A percentile compares a stretch with the other conserved stretches of the same genome.
These are phyloP conservation scores for Drosophila meridionalis DNA, from an alignment of 2,888 invertebrate species.

Conservation along the genomic window DNA sequence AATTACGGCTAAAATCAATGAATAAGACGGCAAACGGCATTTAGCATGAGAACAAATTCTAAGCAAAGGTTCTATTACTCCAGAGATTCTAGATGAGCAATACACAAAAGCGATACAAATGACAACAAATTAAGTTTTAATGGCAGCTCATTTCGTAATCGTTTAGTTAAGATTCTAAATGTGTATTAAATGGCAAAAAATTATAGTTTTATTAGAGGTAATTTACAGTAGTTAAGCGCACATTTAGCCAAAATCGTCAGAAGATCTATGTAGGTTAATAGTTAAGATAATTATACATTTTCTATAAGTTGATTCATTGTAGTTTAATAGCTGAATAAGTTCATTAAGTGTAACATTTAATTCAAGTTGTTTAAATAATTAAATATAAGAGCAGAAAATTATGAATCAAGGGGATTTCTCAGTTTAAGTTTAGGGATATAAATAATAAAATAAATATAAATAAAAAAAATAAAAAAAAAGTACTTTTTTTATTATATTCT, in stretches of 20 bases:
- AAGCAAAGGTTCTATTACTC: background rate
- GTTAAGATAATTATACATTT: background rate
- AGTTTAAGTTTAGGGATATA: background rate
- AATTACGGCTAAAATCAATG: constrained; percentile 59
- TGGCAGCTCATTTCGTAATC: background rate
- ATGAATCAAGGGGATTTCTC: background rate
- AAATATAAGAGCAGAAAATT: background rate
- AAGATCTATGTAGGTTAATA: background rate
- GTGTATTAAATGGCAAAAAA: background rate
- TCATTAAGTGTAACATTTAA: background rate
- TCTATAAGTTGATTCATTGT: background rate
- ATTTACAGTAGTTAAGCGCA: background rate
- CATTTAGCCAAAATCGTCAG: background rate
- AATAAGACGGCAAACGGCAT: constrained; percentile 45
- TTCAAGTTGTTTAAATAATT: background rate
- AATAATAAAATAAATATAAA: background rate
- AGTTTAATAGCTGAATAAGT: background rate
- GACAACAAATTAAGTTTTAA: background rate
- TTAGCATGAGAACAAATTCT: background rate
- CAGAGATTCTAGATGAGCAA: background rate
- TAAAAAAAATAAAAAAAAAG: no score
- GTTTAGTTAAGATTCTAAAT: background rate
- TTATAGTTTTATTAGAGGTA: constrained; percentile 1
- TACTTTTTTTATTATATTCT: no score
- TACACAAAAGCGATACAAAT: background rate